Evolutionary conservation across 2,113 vertebrate genomes (phyloP).

Genomic region (Rousettus leschenaultii): DNA sequence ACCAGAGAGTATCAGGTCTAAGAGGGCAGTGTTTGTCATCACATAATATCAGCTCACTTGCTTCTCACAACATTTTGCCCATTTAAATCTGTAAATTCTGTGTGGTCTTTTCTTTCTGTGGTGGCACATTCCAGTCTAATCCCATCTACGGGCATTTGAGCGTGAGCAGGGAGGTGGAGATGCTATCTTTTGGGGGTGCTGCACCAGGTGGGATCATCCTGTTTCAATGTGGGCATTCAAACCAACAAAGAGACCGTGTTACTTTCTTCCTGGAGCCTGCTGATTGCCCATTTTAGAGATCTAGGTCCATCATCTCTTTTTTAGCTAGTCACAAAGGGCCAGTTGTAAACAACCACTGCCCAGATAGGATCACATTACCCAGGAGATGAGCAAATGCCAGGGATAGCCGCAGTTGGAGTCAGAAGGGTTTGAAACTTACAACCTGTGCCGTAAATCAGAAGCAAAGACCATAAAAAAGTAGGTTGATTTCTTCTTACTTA

Average conservation of each 20-base stretch:
- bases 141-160: neutral
- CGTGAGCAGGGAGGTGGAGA: neutral
- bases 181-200: neutral
- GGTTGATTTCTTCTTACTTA: conserved; percentile 41
- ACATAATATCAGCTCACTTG: neutral
- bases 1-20: neutral
- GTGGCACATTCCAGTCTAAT: neutral
- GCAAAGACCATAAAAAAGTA: conserved; percentile 33
- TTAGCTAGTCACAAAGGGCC: conserved; percentile 44
- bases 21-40: neutral
- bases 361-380: conserved; percentile 44
- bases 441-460: conserved; percentile 30
- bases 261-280: conserved; percentile 40
- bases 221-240: conserved; percentile 46
- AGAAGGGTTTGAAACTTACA: conserved; percentile 2
- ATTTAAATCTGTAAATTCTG: conserved; percentile 14
- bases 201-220: neutral
- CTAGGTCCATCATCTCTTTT: conserved; percentile 34
- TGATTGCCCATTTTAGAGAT: conserved; percentile 43
- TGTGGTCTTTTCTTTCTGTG: neutral
- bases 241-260: neutral
- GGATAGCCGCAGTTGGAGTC: neutral
- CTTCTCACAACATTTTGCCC: neutral
- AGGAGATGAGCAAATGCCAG: conserved; percentile 39
- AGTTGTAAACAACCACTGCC: conserved; percentile 51